Evolutionary conservation across 2,888 invertebrate species (phyloP), one percentile per base, ranked within the genome.

Genomic region (Micoletzkya japonica): DNA sequence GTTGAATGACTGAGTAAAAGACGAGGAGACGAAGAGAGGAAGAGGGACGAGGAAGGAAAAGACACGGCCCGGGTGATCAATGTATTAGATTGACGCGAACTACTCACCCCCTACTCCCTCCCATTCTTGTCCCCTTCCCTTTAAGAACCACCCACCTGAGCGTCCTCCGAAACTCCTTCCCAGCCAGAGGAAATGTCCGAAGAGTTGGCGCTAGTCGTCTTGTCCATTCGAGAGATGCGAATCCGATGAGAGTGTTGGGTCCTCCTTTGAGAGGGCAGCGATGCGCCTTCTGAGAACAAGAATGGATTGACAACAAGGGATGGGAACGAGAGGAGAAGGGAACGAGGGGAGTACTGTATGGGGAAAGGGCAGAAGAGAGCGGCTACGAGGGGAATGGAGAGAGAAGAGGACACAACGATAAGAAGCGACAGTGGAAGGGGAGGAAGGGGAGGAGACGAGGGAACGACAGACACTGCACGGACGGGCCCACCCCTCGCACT

Each of bases 111-210:
- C n/a, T n/a, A n/a, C n/a, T n/a, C n/a, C n/a, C n/a, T n/a, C n/a
- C n/a, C n/a, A n/a, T n/a, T n/a, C n/a, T n/a, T n/a, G n/a, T n/a
- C n/a, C n/a, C 26, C 20, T 14, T 26, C 50, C 49, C 14, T 44
- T 30, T 24, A 20, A 44, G 20, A 44, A 20, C 10, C 17, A 56
- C 54, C 17, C 56, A 74, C 75, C 75, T 76, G 74, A 49, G 76
- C 75, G 74, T 82, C 78, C 75, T 80, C 81, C 59, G 82, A 82
- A 70, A 82, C 79, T 50, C 78, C 79, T 71, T 82, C 82, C 82
- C 82, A 82, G 70, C 82, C 80, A 68, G 79, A 81, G 61, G 80
- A 80, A 32, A 77, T 75, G 60, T 81, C 81, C 57, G 79, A 79
- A 39, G 76, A 76, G 66, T 74, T 74, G 36, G 72, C 76, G 71